Evolutionary conservation across 2,797 vertebrate species (phyloP).

Genomic region (Danio albolineatus): DNA sequence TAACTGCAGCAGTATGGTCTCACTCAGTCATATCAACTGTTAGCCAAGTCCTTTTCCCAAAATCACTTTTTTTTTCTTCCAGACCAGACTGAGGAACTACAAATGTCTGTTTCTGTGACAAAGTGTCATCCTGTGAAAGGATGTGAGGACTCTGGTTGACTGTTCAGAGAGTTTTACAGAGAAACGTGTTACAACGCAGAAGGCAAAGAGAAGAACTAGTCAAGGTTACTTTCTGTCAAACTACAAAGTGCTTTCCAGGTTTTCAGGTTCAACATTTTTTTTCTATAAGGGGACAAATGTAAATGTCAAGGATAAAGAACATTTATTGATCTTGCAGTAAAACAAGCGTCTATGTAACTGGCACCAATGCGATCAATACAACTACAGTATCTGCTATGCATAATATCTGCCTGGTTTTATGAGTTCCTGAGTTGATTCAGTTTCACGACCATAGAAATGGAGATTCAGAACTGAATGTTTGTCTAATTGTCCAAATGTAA

Average conservation of each 20-base stretch:
- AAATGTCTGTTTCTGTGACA: slow-evolving; percentile 57
- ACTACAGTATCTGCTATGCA: slow-evolving; percentile 55
- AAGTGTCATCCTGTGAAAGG: slow-evolving; percentile 52
- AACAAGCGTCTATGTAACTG: slow-evolving; percentile 62
- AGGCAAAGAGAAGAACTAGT: slow-evolving; percentile 30
- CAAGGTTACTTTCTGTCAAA: slow-evolving; percentile 45
- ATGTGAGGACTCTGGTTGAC: slow-evolving; percentile 35
- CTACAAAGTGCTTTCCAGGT: slow-evolving; percentile 28
- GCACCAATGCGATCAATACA: slow-evolving; percentile 62
- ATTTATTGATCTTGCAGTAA: slow-evolving; percentile 63
- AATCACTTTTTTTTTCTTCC: slow-evolving; percentile 46
- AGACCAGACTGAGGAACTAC: slow-evolving; percentile 34
- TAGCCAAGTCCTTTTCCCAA: slow-evolving; percentile 48
- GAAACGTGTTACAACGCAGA: slow-evolving; percentile 11
- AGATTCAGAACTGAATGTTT: neutral
- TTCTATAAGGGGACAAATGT: slow-evolving; percentile 44
- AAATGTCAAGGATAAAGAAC: slow-evolving; percentile 54
- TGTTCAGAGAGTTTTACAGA: slow-evolving; percentile 27
- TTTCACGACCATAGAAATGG: slow-evolving; percentile 29
- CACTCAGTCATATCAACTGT: slow-evolving; percentile 44
- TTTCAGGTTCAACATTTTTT: slow-evolving; percentile 35
- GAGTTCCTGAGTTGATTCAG: slow-evolving; percentile 40
- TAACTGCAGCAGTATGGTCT: slow-evolving; percentile 54
- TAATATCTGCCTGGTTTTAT: slow-evolving; percentile 52
- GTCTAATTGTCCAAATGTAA: neutral